phyloP scores from a whole-genome alignment of 2,888 invertebrate genomes.

The Cyclophora albipunctata region DNA sequence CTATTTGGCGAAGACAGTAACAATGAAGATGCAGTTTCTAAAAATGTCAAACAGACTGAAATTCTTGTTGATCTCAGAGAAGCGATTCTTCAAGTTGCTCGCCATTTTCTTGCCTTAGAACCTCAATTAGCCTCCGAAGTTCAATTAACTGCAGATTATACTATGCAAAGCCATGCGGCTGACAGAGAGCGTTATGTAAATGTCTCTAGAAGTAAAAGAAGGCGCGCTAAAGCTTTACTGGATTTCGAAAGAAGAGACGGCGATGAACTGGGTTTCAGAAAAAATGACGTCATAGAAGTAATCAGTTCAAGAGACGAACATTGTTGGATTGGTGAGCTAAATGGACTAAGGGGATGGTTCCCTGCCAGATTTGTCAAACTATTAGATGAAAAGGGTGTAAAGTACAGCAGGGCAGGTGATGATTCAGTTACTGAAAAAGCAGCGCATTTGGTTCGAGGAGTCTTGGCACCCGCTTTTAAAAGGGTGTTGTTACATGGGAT shows the following conservation, averaged over 20 bases:
- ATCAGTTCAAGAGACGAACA: slow-evolving; percentile 98
- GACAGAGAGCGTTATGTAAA: slow-evolving; percentile 97
- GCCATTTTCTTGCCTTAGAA: slow-evolving; percentile 96
- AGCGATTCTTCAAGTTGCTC: slow-evolving; percentile 91
- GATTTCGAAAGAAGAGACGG: slow-evolving; percentile 99
- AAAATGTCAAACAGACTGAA: slow-evolving; percentile 98
- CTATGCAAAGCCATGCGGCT: slow-evolving; percentile 94
- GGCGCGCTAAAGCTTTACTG: slow-evolving; percentile 95
- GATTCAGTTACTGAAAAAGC: slow-evolving; percentile 97
- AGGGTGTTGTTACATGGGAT: slow-evolving; percentile 96
- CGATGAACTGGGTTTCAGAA: slow-evolving; percentile 97
- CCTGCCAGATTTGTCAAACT: slow-evolving; percentile 97
- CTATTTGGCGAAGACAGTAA: slow-evolving; percentile 87
- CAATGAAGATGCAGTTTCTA: slow-evolving; percentile 90
- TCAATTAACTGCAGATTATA: slow-evolving; percentile 92
- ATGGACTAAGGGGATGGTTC: slow-evolving; percentile 97
- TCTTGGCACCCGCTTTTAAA: slow-evolving; percentile 93
- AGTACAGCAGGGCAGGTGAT: slow-evolving; percentile 94
- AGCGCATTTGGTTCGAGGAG: slow-evolving; percentile 96
- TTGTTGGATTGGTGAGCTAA: slow-evolving; percentile 98
- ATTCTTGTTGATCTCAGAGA: slow-evolving; percentile 97
- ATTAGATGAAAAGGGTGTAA: slow-evolving; percentile 87
- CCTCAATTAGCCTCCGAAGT: slow-evolving; percentile 88
- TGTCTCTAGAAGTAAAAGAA: slow-evolving; percentile 88
- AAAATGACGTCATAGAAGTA: slow-evolving; percentile 98